Evolutionary conservation across 2,797 vertebrate species (phyloP).

Genomic region (Apodemus agrarius): DNA sequence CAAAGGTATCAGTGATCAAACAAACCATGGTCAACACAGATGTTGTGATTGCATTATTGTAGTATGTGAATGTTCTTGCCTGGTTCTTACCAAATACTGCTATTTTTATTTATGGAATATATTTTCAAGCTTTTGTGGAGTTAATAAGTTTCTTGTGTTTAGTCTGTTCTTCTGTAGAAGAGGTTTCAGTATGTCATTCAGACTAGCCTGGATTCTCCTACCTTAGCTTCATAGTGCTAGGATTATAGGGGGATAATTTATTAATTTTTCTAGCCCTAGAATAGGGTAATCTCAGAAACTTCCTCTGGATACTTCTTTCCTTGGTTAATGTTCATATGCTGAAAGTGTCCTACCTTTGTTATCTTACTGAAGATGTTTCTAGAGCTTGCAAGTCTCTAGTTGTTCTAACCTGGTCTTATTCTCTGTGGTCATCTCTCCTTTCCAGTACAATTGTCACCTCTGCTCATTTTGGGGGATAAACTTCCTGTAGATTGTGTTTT

Average conservation of each 20-base stretch:
- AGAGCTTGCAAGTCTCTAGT: not conserved
- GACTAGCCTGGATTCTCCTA: not conserved
- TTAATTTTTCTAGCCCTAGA: not conserved
- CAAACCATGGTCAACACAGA: not conserved
- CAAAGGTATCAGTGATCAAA: not conserved
- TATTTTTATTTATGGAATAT: not conserved
- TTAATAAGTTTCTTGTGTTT: not conserved
- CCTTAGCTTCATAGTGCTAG: not conserved
- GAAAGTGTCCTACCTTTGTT: not conserved
- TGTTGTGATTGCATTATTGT: not conserved
- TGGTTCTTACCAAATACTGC: not conserved
- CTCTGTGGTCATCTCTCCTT: not conserved
- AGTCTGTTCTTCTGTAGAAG: not conserved
- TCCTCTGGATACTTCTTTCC: not conserved
- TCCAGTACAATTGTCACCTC: not conserved
- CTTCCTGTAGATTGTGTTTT: not conserved
- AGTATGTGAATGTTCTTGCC: not conserved
- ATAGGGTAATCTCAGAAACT: not conserved
- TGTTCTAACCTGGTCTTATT: not conserved
- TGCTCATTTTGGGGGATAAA: not conserved
- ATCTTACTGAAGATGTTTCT: constrained; percentile 21
- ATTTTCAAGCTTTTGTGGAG: not conserved
- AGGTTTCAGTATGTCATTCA: not conserved
- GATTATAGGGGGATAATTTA: not conserved
- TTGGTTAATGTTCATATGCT: not conserved